phyloP scores from a whole-genome alignment of 2,888 invertebrate species.

The Oxyscelio sp. region DNA sequence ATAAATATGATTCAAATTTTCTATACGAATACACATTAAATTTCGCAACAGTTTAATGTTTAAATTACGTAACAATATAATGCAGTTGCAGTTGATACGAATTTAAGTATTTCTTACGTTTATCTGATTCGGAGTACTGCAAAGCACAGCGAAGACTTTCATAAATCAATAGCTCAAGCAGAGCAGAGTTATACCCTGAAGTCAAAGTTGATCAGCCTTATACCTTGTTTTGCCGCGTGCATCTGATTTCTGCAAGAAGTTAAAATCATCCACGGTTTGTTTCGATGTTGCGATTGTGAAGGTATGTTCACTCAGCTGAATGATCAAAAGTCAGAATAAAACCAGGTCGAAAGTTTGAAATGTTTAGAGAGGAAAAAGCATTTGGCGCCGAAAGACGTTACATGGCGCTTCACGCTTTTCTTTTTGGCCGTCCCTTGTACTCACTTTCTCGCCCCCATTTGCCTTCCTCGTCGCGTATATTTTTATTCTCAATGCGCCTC shows the following conservation, averaged over 20 bases:
- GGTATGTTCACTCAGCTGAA: slow-evolving; percentile 60
- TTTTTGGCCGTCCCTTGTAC: slow-evolving; percentile 57
- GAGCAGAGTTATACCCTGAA: slow-evolving; percentile 47
- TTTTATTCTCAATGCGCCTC: slow-evolving; percentile 65
- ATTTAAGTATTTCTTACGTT: slow-evolving; percentile 43
- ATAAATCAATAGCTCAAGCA: slow-evolving; percentile 36
- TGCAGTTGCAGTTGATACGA: slow-evolving; percentile 21
- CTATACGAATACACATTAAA: no score
- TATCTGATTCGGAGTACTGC: slow-evolving; percentile 41
- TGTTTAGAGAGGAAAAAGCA: slow-evolving; percentile 77
- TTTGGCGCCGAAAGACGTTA: slow-evolving; percentile 77
- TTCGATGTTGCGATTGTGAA: slow-evolving; percentile 49
- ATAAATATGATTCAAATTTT: no score
- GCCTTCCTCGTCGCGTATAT: slow-evolving; percentile 57
- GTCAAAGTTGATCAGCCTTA: slow-evolving; percentile 57
- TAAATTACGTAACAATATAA: slow-evolving; percentile 31
- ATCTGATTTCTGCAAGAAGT: slow-evolving; percentile 54
- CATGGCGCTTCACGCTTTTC: slow-evolving; percentile 75
- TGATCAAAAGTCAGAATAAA: slow-evolving; percentile 79
- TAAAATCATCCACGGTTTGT: slow-evolving; percentile 55
- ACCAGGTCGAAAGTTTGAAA: slow-evolving; percentile 77
- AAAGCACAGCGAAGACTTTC: slow-evolving; percentile 40
- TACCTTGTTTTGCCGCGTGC: slow-evolving; percentile 33
- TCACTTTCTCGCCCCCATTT: slow-evolving; percentile 50
- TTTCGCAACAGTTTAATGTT: slow-evolving; percentile 25